Conservation (phyloP, 2,797 vertebrate species). For the Eulemur mongoz region DNA sequence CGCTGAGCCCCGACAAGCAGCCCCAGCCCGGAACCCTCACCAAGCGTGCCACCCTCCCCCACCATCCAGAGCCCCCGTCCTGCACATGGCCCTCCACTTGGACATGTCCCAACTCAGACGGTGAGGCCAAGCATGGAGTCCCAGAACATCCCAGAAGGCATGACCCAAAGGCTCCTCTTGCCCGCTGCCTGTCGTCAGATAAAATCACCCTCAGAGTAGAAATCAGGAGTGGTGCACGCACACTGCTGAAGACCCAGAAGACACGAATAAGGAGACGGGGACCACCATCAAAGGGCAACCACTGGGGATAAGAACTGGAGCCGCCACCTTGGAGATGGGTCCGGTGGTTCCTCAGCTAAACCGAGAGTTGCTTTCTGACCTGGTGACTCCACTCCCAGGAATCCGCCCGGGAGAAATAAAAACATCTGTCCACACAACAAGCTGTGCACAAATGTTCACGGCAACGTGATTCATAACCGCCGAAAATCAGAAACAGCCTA, state of each 20-base stretch:
- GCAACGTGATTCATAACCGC: neutral
- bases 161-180: neutral
- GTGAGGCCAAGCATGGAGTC: neutral
- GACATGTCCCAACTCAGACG: rapidly evolving
- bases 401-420: neutral
- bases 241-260: neutral
- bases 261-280: neutral
- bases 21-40: neutral
- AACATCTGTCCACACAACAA: neutral
- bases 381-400: rapidly evolving
- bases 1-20: neutral
- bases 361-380: rapidly evolving
- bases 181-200: neutral
- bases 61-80: neutral
- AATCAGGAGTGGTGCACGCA: rapidly evolving
- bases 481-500: neutral
- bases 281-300: neutral
- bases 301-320: neutral
- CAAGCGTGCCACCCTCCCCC: neutral
- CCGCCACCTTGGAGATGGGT: neutral
- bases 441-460: neutral
- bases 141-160: neutral
- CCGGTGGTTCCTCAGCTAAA: neutral
- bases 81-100: rapidly evolving
- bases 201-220: neutral